Conservation (phyloP, 2,888 invertebrate genomes). For the Pterostichus niger region DNA sequence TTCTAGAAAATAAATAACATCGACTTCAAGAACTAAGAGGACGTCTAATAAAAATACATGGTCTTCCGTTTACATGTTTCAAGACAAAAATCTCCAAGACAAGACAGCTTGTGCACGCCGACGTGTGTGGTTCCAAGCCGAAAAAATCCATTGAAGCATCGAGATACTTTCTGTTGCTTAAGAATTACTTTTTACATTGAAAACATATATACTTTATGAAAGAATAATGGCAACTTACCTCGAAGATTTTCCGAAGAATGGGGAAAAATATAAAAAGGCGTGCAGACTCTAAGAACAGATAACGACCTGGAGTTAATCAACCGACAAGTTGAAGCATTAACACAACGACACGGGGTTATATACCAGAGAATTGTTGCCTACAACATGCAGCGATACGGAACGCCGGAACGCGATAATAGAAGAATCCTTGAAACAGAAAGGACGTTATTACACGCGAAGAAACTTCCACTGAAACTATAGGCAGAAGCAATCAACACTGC, state of each 20-base stretch:
- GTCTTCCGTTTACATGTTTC: too few relatives aligned
- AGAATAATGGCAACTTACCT: constrained; percentile 69
- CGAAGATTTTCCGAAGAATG: constrained; percentile 68
- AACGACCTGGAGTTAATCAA: constrained; percentile 72
- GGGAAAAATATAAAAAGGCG: constrained; percentile 70
- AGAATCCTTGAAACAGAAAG: constrained; percentile 73
- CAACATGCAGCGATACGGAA: constrained; percentile 74
- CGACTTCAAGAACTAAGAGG: too few relatives aligned
- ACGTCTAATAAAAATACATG: too few relatives aligned
- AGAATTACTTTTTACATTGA: constrained; percentile 69
- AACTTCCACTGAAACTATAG: constrained; percentile 70
- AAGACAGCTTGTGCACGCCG: constrained; percentile 1
- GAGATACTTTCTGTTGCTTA: constrained; percentile 66
- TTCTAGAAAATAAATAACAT: too few relatives aligned
- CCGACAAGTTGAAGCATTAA: constrained; percentile 68
- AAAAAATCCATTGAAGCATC: neutral
- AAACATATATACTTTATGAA: constrained; percentile 68
- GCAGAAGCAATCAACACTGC: constrained; percentile 70
- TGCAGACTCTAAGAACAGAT: constrained; percentile 70
- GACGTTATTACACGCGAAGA: constrained; percentile 69
- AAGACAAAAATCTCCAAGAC: neutral
- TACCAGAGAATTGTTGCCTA: constrained; percentile 71
- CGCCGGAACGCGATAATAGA: constrained; percentile 72
- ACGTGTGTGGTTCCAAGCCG: constrained; percentile 13
- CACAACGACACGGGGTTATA: constrained; percentile 69